Base-by-base conservation (phyloP, 2,888 invertebrate species). In the Nemapogon koenigi region DNA sequence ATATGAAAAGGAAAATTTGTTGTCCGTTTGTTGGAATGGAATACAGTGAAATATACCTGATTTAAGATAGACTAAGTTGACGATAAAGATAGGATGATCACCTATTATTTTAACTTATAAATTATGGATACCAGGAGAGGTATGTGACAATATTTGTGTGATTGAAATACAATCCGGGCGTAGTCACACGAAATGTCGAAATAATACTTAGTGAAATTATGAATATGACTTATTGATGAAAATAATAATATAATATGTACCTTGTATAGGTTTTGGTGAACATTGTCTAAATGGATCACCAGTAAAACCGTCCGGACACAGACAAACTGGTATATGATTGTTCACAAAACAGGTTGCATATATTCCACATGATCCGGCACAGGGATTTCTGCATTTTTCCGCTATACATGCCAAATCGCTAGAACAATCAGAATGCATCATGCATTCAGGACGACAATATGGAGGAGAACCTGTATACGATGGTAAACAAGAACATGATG, bases 201-300 rank as follows among this genome's bases (percentile, higher is more conserved):
- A n/a, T n/a, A n/a, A n/a, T n/a, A n/a, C n/a, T n/a, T n/a, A n/a
- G n/a, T n/a, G n/a, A n/a, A n/a, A n/a, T n/a, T n/a, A n/a, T n/a
- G n/a, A n/a, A n/a, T n/a, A n/a, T n/a, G n/a, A n/a, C n/a, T n/a
- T n/a, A n/a, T n/a, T n/a, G n/a, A n/a, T n/a, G n/a, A n/a, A n/a
- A n/a, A n/a, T n/a, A n/a, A n/a, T n/a, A n/a, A n/a, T n/a, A n/a
- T n/a, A n/a, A n/a, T n/a, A n/a, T n/a, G 26, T 57, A 76, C 76
- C 70, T 60, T 75, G 61, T 62, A 82, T 61, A 50, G 81, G 81
- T 52, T 78, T 66, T n/a, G 59, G 65, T 42, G 69, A 53, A 48
- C 88, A 88, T 50, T 85, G 81, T 8, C 81, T 83, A 54, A 90
- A 89, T n/a, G 89, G 87, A 64, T 84, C 84, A 33, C 89, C 89